Conservation (phyloP, 2,113 vertebrate species). For the Oreochromis niloticus region DNA sequence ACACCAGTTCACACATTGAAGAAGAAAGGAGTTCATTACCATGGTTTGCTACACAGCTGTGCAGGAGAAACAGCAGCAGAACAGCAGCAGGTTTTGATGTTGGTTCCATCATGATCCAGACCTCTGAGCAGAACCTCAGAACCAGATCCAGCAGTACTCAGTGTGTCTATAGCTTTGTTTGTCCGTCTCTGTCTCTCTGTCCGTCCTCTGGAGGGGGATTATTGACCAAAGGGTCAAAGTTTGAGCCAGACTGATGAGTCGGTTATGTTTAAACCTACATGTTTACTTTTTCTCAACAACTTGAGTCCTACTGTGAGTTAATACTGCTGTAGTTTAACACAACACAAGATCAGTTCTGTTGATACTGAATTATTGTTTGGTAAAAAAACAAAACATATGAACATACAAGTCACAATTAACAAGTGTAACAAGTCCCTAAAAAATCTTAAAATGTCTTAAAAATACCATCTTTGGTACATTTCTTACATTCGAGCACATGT, state of each 20-base stretch:
- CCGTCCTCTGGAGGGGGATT: background rate
- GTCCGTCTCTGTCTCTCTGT: background rate
- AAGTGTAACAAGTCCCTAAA: background rate
- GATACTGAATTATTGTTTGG: background rate
- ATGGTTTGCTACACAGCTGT: conserved; percentile 21
- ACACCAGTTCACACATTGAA: background rate
- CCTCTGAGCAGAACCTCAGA: background rate
- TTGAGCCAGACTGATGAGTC: background rate
- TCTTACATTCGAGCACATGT: background rate
- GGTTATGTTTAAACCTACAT: background rate
- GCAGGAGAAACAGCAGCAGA: conserved; percentile 40
- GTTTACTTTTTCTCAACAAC: conserved; percentile 18
- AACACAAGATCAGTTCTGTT: background rate
- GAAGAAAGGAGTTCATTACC: background rate
- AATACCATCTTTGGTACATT: background rate
- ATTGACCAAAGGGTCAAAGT: conserved; percentile 53
- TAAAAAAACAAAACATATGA: background rate
- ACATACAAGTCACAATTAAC: background rate
- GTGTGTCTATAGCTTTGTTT: background rate
- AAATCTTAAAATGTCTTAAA: background rate
- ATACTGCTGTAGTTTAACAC: background rate
- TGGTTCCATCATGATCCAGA: conserved; percentile 33
- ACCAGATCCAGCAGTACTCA: background rate
- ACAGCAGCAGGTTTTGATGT: background rate
- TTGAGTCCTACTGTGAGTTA: background rate